Evolutionary conservation across 2,797 vertebrate species (phyloP), one percentile per base, ranked within the genome.

Genomic region (Buceros bicornis): DNA sequence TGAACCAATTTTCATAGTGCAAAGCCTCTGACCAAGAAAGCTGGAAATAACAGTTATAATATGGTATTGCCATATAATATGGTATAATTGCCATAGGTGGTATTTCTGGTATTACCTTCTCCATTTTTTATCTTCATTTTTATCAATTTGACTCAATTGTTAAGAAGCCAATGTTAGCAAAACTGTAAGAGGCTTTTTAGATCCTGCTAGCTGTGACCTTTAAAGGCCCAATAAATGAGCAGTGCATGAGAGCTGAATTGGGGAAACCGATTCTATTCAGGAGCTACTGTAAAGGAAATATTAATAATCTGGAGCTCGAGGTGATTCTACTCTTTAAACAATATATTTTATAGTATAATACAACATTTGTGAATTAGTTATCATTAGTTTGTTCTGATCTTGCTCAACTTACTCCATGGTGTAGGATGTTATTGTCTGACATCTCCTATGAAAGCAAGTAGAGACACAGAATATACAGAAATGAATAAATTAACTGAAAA

Each of bases 401-500:
- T 42, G 31, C 61, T 89, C 93, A 83, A 85, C 97, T 94, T 90
- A 86, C 43, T 91, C 76, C 86, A 57, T 10, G 82, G n/a, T 3
- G 13, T 20, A 82, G 53, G 60, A 90, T 47, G 29, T 65, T 89
- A 89, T 20, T 31, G 43, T 69, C 47, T 85, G 43, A 74, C 18
- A 56, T 93, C 53, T 93, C 66, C 43, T 71, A 82, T 66, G 81
- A 92, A 71, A 88, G 37, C 16, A 86, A 72, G 74, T 1, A 1
- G 37, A 92, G 50, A 57, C 51, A 85, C 2, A 70, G 64, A 93
- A 89, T 89, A 80, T 43, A 88, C 8, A 22, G 60, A 84, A 74
- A 58, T 74, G 80, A 95, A 90, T n/a, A 93, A 96, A 85, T 72
- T 94, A 94, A 95, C 77, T 82, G 62, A 72, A 90, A 95, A 90